Conservation (phyloP, 2,113 vertebrate species). For the Malurus elegans region DNA sequence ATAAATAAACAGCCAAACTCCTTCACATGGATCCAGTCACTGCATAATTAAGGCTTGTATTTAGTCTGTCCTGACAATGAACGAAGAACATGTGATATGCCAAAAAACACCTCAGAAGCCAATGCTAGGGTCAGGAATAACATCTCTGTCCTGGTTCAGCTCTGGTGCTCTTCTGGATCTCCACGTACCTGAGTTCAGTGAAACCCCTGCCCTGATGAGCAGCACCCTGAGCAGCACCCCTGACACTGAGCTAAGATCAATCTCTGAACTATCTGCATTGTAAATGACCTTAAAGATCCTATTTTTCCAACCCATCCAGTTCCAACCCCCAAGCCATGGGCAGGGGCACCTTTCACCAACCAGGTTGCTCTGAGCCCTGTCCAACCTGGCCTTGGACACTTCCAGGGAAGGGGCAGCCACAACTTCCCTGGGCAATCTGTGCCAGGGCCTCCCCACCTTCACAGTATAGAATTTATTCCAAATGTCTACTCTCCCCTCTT, state of each 20-base stretch:
- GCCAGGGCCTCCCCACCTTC: neutral
- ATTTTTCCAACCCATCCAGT: neutral
- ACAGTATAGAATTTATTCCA: neutral
- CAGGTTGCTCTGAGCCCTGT: neutral
- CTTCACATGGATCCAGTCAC: neutral
- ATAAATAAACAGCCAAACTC: neutral
- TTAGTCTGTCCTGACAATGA: neutral
- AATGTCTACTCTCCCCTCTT: neutral
- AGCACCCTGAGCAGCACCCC: neutral
- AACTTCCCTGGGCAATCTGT: neutral
- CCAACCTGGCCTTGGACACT: neutral
- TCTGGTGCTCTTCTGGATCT: neutral
- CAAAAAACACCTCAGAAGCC: neutral
- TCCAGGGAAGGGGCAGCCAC: neutral
- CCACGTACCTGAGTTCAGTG: rapidly evolving
- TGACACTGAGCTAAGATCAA: neutral
- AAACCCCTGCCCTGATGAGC: neutral
- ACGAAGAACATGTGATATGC: neutral
- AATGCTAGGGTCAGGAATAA: rapidly evolving
- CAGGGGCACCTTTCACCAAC: neutral
- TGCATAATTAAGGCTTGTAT: neutral
- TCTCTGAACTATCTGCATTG: neutral
- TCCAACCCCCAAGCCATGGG: neutral
- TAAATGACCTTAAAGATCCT: neutral
- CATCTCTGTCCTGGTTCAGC: neutral